These are phyloP conservation scores for Melozone crissalis DNA, from an alignment of 2,113 vertebrate genomes.

Conservation along the genomic window DNA sequence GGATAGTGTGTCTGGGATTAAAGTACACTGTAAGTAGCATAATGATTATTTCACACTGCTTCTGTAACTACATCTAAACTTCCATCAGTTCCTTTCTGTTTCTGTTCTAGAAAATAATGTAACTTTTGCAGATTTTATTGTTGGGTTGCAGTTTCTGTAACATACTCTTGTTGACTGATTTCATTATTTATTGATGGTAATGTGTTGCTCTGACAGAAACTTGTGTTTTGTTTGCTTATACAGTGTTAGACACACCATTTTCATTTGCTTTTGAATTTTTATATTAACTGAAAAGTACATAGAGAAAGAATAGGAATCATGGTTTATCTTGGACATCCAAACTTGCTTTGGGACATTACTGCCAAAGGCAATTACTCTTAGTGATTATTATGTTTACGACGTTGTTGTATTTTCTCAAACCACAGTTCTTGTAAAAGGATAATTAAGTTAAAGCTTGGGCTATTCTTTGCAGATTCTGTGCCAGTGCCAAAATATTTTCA, in stretches of 20 bases:
- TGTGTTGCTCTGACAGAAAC: conserved; percentile 5
- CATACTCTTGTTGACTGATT: not conserved
- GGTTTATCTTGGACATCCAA: conserved; percentile 53
- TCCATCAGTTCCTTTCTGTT: not conserved
- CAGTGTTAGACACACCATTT: not conserved
- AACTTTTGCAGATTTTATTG: not conserved
- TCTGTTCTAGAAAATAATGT: not conserved
- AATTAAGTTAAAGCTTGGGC: conserved; percentile 48
- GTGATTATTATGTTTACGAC: conserved; percentile 52
- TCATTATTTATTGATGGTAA: not conserved
- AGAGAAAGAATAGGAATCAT: conserved; percentile 10
- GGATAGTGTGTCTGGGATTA: not conserved
- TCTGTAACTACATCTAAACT: not conserved
- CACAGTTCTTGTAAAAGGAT: conserved; percentile 55
- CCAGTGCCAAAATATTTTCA: conserved; percentile 40
- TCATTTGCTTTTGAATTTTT: conserved; percentile 7
- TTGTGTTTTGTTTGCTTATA: not conserved
- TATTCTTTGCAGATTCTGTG: conserved; percentile 32
- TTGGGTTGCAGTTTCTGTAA: not conserved
- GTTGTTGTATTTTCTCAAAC: conserved; percentile 50
- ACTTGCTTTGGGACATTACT: conserved; percentile 26
- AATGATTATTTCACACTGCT: not conserved
- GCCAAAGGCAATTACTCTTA: conserved; percentile 36
- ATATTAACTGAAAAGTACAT: conserved; percentile 8
- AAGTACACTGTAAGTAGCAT: not conserved